A percentile compares a stretch with the other conserved stretches of the same genome.
Conservation (phyloP, 2,797 vertebrate species). For the Sebastolobus altivelis region DNA sequence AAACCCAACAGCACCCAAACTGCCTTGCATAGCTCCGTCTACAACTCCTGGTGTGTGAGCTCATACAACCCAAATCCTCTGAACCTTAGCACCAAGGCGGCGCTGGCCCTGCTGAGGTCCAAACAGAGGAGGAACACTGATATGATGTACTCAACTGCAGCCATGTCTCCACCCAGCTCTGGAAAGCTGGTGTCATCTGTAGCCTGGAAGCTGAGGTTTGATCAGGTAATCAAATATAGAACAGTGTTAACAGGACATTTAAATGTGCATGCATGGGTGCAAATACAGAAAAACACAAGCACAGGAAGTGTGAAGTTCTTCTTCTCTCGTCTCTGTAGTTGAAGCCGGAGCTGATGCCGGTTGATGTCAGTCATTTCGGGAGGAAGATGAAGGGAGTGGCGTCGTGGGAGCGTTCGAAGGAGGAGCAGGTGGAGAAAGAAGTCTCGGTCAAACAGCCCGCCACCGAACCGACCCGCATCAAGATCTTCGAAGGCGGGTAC, state of each 20-base stretch:
- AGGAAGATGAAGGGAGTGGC: constrained; percentile 93
- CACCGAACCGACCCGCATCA: constrained; percentile 94
- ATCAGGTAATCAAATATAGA: constrained; percentile 87
- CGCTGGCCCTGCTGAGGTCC: constrained; percentile 93
- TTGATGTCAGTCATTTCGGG: constrained; percentile 91
- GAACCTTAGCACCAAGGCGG: constrained; percentile 94
- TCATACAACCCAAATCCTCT: constrained; percentile 97
- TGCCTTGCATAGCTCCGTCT: constrained; percentile 90
- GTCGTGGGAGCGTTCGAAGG: constrained; percentile 93
- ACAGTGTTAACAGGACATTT: not conserved
- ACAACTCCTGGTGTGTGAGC: constrained; percentile 96
- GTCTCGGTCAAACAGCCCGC: constrained; percentile 87
- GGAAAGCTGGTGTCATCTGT: constrained; percentile 96
- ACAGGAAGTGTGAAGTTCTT: not conserved
- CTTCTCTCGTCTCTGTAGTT: constrained; percentile 80
- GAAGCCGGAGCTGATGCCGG: constrained; percentile 93
- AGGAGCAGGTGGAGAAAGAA: constrained; percentile 94
- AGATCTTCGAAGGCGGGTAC: constrained; percentile 99
- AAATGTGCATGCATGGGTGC: not conserved
- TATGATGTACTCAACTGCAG: constrained; percentile 90
- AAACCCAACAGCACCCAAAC: constrained; percentile 92
- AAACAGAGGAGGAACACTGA: constrained; percentile 90
- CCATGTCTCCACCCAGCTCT: constrained; percentile 90
- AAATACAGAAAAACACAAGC: not conserved
- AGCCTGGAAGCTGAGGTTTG: constrained; percentile 93